These are phyloP conservation scores for Rhyacichthys aspro DNA, from an alignment of 2,797 vertebrate species.

Conservation along the genomic window DNA sequence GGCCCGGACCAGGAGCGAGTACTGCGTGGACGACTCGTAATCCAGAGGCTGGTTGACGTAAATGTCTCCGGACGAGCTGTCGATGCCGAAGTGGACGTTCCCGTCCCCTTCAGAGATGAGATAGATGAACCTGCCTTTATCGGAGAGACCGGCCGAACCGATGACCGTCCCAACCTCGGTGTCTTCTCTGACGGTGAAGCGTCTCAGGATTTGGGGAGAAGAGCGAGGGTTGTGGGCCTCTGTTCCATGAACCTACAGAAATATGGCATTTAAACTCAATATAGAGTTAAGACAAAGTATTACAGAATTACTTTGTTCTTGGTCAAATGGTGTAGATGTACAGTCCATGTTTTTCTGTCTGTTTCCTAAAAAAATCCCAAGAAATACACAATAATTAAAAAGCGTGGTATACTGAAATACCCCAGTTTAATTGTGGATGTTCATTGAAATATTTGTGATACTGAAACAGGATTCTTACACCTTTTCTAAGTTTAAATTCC, in stretches of 20 bases:
- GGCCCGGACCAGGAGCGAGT: constrained; percentile 80
- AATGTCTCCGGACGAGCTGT: constrained; percentile 84
- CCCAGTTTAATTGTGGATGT: too few species aligned
- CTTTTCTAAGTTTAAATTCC: too few species aligned
- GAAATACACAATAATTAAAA: too few species aligned
- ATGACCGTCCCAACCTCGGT: constrained; percentile 80
- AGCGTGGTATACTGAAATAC: too few species aligned
- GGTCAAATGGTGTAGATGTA: too few species aligned
- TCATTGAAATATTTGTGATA: too few species aligned
- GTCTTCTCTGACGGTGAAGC: constrained; percentile 86
- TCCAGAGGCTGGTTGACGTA: constrained; percentile 88
- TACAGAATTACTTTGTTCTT: too few species aligned
- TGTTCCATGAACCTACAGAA: constrained; percentile 82
- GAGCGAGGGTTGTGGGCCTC: constrained; percentile 48
- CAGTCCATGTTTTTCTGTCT: too few species aligned
- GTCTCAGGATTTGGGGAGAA: constrained; percentile 70
- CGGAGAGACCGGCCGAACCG: constrained; percentile 72
- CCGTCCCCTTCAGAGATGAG: constrained; percentile 81
- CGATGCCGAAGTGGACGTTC: constrained; percentile 82
- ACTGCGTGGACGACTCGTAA: constrained; percentile 85
- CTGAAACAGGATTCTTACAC: too few species aligned
- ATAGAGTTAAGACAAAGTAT: too few species aligned
- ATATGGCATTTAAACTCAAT: not conserved
- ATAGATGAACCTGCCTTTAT: constrained; percentile 72
- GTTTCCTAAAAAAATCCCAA: too few species aligned